phyloP scores from a whole-genome alignment of 2,113 vertebrate genomes.

The Casuarius casuarius region DNA sequence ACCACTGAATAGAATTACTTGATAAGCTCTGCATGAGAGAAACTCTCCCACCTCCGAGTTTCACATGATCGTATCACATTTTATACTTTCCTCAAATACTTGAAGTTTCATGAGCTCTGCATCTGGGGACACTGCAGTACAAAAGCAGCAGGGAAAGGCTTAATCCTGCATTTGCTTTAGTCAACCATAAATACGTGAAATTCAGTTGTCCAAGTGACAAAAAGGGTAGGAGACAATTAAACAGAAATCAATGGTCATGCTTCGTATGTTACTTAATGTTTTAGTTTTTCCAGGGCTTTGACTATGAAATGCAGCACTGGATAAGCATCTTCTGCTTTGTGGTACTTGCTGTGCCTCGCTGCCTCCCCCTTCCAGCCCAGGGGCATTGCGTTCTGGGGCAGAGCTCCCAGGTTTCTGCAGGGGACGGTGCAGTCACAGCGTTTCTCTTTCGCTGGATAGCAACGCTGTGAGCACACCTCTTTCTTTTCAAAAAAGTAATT shows the following conservation, averaged over 20 bases:
- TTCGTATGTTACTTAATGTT: conserved; percentile 9
- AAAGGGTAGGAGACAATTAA: conserved; percentile 40
- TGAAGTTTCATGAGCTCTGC: conserved; percentile 2
- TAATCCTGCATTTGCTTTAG: conserved; percentile 34
- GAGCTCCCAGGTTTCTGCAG: background rate
- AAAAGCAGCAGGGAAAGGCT: background rate
- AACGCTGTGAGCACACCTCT: rapidly evolving
- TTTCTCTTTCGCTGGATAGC: background rate
- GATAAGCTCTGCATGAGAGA: background rate
- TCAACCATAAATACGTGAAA: conserved; percentile 49
- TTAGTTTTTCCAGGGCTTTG: conserved; percentile 18
- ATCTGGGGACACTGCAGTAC: conserved; percentile 4
- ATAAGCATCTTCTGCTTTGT: background rate
- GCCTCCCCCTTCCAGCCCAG: background rate
- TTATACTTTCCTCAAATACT: background rate
- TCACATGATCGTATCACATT: background rate
- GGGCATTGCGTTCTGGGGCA: background rate
- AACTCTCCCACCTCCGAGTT: background rate
- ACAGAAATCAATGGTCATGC: conserved; percentile 53
- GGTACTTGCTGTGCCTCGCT: background rate
- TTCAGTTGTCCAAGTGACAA: conserved; percentile 3
- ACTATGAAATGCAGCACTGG: conserved; percentile 13
- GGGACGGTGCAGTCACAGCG: background rate
- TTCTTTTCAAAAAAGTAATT: background rate
- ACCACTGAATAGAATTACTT: background rate